Evolutionary conservation across 2,797 vertebrate genomes (phyloP).

Genomic region (Sorex maritimensis): DNA sequence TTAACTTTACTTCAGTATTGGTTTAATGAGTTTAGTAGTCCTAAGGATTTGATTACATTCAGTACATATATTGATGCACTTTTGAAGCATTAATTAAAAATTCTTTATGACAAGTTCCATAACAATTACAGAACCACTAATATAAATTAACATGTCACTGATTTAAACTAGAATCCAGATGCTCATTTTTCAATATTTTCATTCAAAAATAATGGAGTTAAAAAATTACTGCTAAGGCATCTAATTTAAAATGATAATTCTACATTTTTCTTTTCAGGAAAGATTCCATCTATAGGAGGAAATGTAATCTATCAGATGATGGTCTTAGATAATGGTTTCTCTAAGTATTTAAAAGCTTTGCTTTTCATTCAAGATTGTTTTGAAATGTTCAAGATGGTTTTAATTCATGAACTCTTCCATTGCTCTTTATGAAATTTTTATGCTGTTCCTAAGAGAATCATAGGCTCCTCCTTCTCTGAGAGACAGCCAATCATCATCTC

Average conservation of each 20-base stretch:
- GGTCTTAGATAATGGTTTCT: slow-evolving; percentile 73
- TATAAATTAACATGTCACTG: slow-evolving; percentile 18
- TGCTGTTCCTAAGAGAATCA: slow-evolving; percentile 55
- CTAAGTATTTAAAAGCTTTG: slow-evolving; percentile 75
- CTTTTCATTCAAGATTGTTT: slow-evolving; percentile 76
- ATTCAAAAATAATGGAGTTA: slow-evolving; percentile 62
- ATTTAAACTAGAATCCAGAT: slow-evolving; percentile 54
- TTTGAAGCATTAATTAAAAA: slow-evolving; percentile 50
- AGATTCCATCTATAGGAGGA: slow-evolving; percentile 59
- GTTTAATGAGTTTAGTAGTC: slow-evolving; percentile 29
- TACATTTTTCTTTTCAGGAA: slow-evolving; percentile 54
- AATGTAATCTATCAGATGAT: slow-evolving; percentile 60
- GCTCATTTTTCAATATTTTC: slow-evolving; percentile 55
- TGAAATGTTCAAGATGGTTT: slow-evolving; percentile 83
- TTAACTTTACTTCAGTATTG: slow-evolving; percentile 51
- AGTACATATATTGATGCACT: slow-evolving; percentile 14
- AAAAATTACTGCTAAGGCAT: slow-evolving; percentile 35
- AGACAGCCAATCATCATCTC: slow-evolving; percentile 76
- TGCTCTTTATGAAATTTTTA: slow-evolving; percentile 70
- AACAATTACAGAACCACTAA: not conserved
- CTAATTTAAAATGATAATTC: not conserved
- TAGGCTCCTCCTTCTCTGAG: slow-evolving; percentile 71
- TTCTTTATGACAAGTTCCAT: slow-evolving; percentile 35
- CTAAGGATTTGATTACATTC: slow-evolving; percentile 39
- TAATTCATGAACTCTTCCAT: slow-evolving; percentile 79